These are phyloP conservation scores for Diprion similis DNA, from an alignment of 1,140 invertebrate genomes.

Conservation along the genomic window DNA sequence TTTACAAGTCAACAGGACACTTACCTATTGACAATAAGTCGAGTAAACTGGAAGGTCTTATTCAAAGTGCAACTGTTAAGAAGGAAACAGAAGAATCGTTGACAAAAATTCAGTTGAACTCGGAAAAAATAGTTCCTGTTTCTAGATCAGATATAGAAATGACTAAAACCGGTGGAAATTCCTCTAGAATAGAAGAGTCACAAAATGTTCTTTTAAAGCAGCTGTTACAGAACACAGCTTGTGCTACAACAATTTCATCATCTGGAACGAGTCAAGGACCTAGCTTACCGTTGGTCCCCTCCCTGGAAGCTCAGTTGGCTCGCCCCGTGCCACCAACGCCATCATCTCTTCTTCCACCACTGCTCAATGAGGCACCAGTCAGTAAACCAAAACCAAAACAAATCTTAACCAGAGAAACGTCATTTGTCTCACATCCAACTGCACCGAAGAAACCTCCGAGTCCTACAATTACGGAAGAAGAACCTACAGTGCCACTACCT, in stretches of 20 bases:
- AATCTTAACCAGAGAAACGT: constrained; percentile 63
- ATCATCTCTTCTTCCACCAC: constrained; percentile 57
- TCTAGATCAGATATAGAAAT: constrained; percentile 40
- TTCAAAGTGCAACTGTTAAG: constrained; percentile 35
- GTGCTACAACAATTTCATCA: constrained; percentile 62
- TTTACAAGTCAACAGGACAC: constrained; percentile 48
- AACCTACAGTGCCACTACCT: constrained; percentile 60
- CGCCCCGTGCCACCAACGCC: constrained; percentile 72
- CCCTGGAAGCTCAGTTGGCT: constrained; percentile 76
- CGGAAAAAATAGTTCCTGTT: constrained; percentile 38
- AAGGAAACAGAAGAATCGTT: constrained; percentile 44
- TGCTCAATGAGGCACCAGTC: constrained; percentile 48
- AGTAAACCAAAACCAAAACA: constrained; percentile 45
- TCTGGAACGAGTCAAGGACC: constrained; percentile 63
- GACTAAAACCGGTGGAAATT: constrained; percentile 36
- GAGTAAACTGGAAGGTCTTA: constrained; percentile 45
- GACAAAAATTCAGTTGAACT: constrained; percentile 30
- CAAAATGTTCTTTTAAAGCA: constrained; percentile 92
- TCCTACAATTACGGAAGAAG: constrained; percentile 61
- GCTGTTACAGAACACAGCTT: constrained; percentile 84
- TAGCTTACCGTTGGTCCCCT: constrained; percentile 72
- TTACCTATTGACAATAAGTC: constrained; percentile 53
- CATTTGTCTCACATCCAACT: constrained; percentile 61
- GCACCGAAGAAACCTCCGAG: constrained; percentile 44
- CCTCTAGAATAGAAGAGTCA: constrained; percentile 72